Evolutionary conservation across 2,113 vertebrate genomes (phyloP), one percentile per base, ranked within the genome.

Genomic region (Microtus montanus): DNA sequence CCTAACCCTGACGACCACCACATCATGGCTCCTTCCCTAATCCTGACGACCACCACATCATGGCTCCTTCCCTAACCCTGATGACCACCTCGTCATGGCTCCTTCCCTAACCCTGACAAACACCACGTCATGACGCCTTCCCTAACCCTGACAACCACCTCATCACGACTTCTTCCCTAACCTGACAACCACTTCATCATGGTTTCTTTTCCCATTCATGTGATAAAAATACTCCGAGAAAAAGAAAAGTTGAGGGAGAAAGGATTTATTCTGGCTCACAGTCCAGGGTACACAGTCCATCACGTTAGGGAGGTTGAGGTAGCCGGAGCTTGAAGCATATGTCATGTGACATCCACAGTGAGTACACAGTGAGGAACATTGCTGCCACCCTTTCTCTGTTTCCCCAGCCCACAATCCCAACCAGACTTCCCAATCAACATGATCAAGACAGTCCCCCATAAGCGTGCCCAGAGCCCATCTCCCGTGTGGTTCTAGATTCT

Each of bases 21-120:
- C 19, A 4, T 28, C 5, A 1, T 19, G 19, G 38, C 41, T 83
- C 41, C 12, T 41, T 41, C 52, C 52, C 52, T 52, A 52, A 52
- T 17, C n/a, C 75, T 33, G 11, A 13, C 4, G 4, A 5, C 24
- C 9, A 84, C 35, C 13, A 2, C 19, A 5, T 28, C 5, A 2
- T 19, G 11, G 24, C 41, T 84, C 30, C 22, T 41, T 44, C 54
- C 54, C n/a, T 9, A 15, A 10, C 54, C 47, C 75, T 24, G 15
- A 13, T 3, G 1, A 3, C 12, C 19, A 84, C 12, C 2, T 5
- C 11, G 1, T 17, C 2, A 1, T 30, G 19, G 58, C 41, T 83
- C 30, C 20, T 41, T 41, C 47, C 47, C 47, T 49, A 49, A 49
- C 10, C 47, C 47, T 49, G 47, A 49, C 0, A 0, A 49, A 10